These are phyloP conservation scores for Clepsis dumicolana DNA, from an alignment of 2,888 invertebrate genomes.

Conservation along the genomic window DNA sequence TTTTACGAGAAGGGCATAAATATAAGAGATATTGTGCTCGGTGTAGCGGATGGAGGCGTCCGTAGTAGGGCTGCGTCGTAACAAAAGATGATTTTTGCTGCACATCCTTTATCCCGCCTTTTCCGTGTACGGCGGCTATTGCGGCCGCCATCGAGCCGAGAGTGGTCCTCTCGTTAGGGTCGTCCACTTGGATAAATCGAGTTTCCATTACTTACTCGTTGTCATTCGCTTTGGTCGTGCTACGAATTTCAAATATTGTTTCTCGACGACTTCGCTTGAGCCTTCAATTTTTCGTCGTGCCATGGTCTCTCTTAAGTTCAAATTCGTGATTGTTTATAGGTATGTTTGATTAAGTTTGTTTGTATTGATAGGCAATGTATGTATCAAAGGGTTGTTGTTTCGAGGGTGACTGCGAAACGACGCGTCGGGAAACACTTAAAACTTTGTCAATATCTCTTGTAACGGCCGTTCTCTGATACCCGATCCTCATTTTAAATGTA, in stretches of 20 bases:
- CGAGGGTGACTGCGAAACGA: slow-evolving; percentile 49
- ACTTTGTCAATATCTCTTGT: slow-evolving; percentile 64
- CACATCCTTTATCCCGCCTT: slow-evolving; percentile 66
- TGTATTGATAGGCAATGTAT: background rate
- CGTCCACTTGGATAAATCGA: slow-evolving; percentile 69
- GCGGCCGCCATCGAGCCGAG: slow-evolving; percentile 51
- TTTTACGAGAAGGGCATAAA: slow-evolving; percentile 27
- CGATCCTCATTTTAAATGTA: slow-evolving; percentile 11
- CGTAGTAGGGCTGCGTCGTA: slow-evolving; percentile 19
- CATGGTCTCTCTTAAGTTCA: background rate
- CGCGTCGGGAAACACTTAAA: slow-evolving; percentile 56
- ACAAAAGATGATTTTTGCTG: slow-evolving; percentile 56
- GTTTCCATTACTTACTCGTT: slow-evolving; percentile 56
- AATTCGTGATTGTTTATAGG: background rate
- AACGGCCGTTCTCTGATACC: slow-evolving; percentile 8
- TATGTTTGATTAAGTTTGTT: background rate
- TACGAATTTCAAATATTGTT: slow-evolving; percentile 54
- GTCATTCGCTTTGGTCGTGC: slow-evolving; percentile 58
- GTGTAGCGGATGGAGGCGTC: slow-evolving; percentile 27
- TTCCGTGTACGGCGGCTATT: slow-evolving; percentile 69
- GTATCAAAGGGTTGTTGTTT: background rate
- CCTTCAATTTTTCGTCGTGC: slow-evolving; percentile 15
- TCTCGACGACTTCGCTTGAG: slow-evolving; percentile 12
- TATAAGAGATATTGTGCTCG: slow-evolving; percentile 25
- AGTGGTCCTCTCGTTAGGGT: slow-evolving; percentile 62